A percentile compares a stretch with the other conserved stretches of the same genome.
Conservation (phyloP, 2,113 vertebrate species). For the Nothoprocta pentlandii region DNA sequence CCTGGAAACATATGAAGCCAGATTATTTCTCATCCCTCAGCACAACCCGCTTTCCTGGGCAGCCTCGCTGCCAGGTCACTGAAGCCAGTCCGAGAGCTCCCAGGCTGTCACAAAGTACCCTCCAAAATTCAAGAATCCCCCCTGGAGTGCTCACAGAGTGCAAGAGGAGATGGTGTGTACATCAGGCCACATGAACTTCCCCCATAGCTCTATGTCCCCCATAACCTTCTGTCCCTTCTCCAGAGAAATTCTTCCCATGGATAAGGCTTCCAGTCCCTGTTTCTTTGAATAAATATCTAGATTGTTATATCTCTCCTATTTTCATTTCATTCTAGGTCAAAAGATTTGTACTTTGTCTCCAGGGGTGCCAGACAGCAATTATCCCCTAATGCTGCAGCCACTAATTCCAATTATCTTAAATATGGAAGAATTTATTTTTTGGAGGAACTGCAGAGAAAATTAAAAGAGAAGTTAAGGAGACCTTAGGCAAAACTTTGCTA, state of each 20-base stretch:
- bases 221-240: not conserved
- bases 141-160: not conserved
- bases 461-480: not conserved
- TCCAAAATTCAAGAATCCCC: not conserved
- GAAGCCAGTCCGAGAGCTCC: not conserved
- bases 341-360: not conserved
- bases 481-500: not conserved
- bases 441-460: not conserved
- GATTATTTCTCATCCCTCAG: not conserved
- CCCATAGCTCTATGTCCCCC: not conserved
- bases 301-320: not conserved
- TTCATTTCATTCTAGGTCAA: constrained; percentile 29
- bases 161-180: not conserved
- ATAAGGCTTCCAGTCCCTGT: not conserved
- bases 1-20: not conserved
- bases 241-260: not conserved
- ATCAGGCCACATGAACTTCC: not conserved
- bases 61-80: not conserved
- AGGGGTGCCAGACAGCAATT: not conserved
- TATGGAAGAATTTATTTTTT: not conserved
- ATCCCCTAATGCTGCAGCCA: not conserved
- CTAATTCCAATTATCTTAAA: constrained; percentile 33
- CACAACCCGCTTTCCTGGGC: not conserved
- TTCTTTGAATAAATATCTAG: not conserved
- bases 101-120: not conserved